Evolutionary conservation across 2,797 vertebrate species (phyloP).

Genomic region (Vireo griseus): DNA sequence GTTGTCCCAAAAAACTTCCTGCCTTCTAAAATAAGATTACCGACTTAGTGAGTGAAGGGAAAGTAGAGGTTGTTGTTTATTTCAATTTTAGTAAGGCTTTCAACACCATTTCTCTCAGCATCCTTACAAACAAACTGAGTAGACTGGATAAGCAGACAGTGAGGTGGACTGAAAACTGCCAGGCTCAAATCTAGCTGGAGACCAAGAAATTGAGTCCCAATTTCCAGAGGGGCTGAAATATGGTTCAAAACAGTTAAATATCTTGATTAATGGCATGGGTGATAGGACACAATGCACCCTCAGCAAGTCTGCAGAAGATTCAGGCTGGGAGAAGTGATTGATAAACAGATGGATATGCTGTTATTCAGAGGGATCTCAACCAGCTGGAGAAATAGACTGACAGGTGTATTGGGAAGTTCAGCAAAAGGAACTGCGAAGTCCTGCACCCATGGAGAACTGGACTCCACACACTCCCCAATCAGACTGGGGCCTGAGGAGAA

Average conservation of each 20-base stretch:
- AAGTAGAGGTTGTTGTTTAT: not conserved
- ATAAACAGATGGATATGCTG: not conserved
- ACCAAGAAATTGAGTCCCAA: not conserved
- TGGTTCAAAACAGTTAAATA: not conserved
- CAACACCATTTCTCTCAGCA: not conserved
- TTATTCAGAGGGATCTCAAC: not conserved
- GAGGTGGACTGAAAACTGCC: not conserved
- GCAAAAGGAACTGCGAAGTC: not conserved
- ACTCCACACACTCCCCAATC: fast-evolving
- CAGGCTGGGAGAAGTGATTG: not conserved
- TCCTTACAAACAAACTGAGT: not conserved
- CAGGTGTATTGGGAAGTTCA: not conserved
- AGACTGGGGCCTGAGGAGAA: not conserved
- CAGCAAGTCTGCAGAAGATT: not conserved
- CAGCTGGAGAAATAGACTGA: not conserved
- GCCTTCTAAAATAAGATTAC: not conserved
- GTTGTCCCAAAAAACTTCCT: not conserved
- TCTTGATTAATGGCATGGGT: not conserved
- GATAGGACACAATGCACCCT: not conserved
- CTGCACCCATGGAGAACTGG: fast-evolving
- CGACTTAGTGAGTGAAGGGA: not conserved
- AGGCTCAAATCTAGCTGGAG: not conserved
- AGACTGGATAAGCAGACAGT: not conserved
- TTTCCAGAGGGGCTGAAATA: not conserved
- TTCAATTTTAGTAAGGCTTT: not conserved